Base-by-base conservation (phyloP, 2,888 invertebrate genomes). In the Drosophila paramelanica region DNA sequence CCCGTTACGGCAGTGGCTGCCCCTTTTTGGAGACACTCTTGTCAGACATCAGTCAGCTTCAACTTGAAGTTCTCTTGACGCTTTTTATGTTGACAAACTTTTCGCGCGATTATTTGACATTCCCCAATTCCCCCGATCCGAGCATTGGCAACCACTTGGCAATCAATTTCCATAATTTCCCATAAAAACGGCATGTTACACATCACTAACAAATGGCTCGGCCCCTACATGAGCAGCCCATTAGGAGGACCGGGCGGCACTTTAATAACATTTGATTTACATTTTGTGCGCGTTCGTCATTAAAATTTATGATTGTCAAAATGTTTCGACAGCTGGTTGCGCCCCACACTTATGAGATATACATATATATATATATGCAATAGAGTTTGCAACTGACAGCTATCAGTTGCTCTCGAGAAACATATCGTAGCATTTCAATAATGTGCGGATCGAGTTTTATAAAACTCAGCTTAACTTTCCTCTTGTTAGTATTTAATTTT, bases 131-230 rank as follows among this genome's bases (percentile, higher is more conserved):
- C 6, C 17, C 51, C 5, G 23, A 25, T 61, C 10, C 36, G 33
- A 42, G 43, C 58, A 31, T 45, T 38, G 33, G 25, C 53, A 66
- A 36, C 55, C 69, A 68, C 72, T 81, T 78, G 67, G 79, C 85
- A 81, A 83, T 83, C 82, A 87, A 83, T 83, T 83, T 84, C 74
- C 88, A 87, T 87, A 87, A 87, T 85, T 83, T 88, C 67, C 75
- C 85, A 81, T 83, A 81, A 81, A 87, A 78, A 70, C 85, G 47
- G 85, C 73, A 79, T 83, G 84, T 76, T 78, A 50, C 76, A 73
- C 73, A 76, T 58, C 55, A 61, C 64, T 20, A 31, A n/a, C 67
- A 67, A 53, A 42, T 45, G 62, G 20, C 20, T 33, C 17, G 57
- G 23, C 13, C 31, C 36, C 41, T 20, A 31, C 25, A 38, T 23